Evolutionary conservation across 2,888 invertebrate species (phyloP).

Genomic region (Argyresthia goedartella): DNA sequence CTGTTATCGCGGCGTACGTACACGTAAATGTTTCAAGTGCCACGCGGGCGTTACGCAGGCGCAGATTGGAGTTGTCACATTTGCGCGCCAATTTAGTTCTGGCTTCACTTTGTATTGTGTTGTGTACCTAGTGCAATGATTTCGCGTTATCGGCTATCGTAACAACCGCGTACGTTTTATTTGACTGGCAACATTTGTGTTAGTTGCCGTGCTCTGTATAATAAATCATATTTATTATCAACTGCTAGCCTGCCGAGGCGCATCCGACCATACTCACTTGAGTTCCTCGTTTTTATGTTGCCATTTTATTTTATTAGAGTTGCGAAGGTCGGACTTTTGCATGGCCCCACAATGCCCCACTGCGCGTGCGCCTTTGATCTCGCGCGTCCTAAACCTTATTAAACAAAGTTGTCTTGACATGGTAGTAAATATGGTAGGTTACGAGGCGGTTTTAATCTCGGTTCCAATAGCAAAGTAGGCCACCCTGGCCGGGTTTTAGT

Average conservation of each 20-base stretch:
- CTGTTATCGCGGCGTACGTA: slow-evolving; percentile 24
- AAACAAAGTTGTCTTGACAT: background rate
- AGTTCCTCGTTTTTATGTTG: slow-evolving; percentile 12
- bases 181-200: slow-evolving; percentile 5
- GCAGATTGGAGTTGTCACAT: too few species aligned
- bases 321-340: slow-evolving; percentile 8
- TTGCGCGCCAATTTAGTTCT: slow-evolving; percentile 42
- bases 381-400: background rate
- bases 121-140: slow-evolving; percentile 8
- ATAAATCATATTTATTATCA: slow-evolving; percentile 25
- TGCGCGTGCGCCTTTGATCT: background rate
- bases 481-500: slow-evolving; percentile 32
- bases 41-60: too few species aligned
- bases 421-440: slow-evolving; percentile 31
- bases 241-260: slow-evolving; percentile 9
- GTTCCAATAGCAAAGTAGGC: slow-evolving; percentile 19
- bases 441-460: slow-evolving; percentile 31
- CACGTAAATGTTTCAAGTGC: slow-evolving; percentile 16
- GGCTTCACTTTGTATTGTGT: slow-evolving; percentile 16
- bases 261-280: slow-evolving; percentile 6
- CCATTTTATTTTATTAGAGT: slow-evolving; percentile 14
- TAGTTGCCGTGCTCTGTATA: slow-evolving; percentile 16
- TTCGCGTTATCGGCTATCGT: too few species aligned
- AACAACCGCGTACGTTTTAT: slow-evolving; percentile 6
- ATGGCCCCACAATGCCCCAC: slow-evolving; percentile 3